phyloP scores from a whole-genome alignment of 2,888 invertebrate species.

The Pardosa pseudoannulata region DNA sequence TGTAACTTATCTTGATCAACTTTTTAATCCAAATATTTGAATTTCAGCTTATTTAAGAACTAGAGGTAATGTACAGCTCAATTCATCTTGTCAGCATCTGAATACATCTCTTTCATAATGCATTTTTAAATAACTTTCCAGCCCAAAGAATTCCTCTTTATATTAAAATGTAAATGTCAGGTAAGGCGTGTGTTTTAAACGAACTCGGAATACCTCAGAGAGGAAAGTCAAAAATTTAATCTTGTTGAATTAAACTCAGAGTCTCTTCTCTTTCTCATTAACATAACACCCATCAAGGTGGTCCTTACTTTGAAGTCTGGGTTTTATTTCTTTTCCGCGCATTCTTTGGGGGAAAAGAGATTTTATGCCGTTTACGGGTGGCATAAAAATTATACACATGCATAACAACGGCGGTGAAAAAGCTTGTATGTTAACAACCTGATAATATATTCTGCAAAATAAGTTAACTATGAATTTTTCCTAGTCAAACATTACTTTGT shows the following conservation, averaged over 20 bases:
- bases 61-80: no score
- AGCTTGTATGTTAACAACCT: not conserved
- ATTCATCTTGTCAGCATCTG: no score
- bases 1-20: no score
- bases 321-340: not conserved
- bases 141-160: not conserved
- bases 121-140: not conserved
- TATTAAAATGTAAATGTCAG: slow-evolving; percentile 7
- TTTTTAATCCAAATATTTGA: no score
- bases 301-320: not conserved
- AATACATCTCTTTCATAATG: no score
- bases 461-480: no score
- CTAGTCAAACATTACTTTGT: no score
- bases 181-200: not conserved
- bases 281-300: not conserved
- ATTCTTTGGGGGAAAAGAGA: not conserved
- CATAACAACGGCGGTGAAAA: not conserved
- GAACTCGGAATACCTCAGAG: not conserved
- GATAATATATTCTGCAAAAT: no score
- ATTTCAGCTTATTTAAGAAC: no score
- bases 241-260: not conserved
- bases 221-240: slow-evolving; percentile 4
- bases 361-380: not conserved
- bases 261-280: not conserved
- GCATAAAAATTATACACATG: not conserved